Percentiles rank a stretch among this genome's conserved stretches.
Conservation (phyloP, 2,113 vertebrate species). For the Brienomyrus longianalis region DNA sequence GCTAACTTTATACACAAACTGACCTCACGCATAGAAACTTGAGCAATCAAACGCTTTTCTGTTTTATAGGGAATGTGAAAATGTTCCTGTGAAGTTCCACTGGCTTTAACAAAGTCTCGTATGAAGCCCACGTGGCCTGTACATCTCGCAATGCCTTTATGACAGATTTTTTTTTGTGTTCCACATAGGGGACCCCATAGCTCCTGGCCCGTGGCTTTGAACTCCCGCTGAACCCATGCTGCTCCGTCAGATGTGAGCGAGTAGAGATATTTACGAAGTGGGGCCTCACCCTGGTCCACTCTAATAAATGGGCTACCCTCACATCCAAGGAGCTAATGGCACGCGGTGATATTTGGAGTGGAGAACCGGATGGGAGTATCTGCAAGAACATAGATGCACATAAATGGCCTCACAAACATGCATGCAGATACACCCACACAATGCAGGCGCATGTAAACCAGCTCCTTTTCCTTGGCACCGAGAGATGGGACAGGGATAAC, state of each 20-base stretch:
- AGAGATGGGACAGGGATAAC: conserved; percentile 4
- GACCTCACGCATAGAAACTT: not conserved
- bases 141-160: not conserved
- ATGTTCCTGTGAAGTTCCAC: not conserved
- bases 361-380: not conserved
- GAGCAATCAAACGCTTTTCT: not conserved
- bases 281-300: not conserved
- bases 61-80: not conserved
- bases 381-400: not conserved
- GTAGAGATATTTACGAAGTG: not conserved
- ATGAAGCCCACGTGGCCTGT: not conserved
- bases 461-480: not conserved
- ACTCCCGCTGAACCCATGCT: not conserved
- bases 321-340: not conserved
- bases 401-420: not conserved
- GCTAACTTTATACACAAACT: not conserved
- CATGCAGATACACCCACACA: not conserved
- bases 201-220: not conserved
- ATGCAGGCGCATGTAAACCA: not conserved
- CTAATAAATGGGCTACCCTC: not conserved
- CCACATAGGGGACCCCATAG: not conserved
- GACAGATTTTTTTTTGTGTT: not conserved
- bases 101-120: not conserved
- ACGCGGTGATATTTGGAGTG: not conserved
- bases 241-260: not conserved